Evolutionary conservation across 2,888 invertebrate species (phyloP), one percentile per base, ranked within the genome.

Genomic region (Agrochola litura): DNA sequence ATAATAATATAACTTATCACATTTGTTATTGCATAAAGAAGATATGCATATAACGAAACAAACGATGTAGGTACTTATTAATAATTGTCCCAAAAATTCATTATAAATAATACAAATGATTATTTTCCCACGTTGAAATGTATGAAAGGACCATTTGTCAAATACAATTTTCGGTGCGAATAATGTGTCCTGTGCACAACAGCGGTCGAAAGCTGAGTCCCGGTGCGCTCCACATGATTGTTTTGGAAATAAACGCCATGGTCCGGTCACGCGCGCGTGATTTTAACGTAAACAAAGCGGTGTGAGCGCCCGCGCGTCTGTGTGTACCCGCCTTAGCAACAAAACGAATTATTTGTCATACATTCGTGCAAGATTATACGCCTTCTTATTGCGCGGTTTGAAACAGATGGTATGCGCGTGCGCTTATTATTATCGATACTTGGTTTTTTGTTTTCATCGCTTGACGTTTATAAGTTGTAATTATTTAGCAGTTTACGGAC

Each of bases 211-310:
- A 89, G 87, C 85, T 86, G 90, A 88, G 89, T 89, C 89, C 88
- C 89, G 81, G 86, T 83, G 73, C 79, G 81, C 73, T 79, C 78
- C 81, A 86, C 78, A 86, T 87, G 90, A 90, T 93, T 96, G 95
- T 95, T 95, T 94, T 94, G 92, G 90, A 93, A 95, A 93, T 91
- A 93, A 90, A 90, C 89, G 90, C 90, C 86, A 83, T 84, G 91
- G 91, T 88, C 90, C 88, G 91, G 95, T 94, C 95, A 94, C 91
- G 95, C 95, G 96, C 93, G 93, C 96, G 96, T 96, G 96, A 93
- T 93, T 88, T 91, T 94, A 94, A 91, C 90, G 94, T 95, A 96
- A 96, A 96, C 96, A 95, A 75, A 67, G 73, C 77, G 61, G 25
- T 65, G 73, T 41, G 63, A 83, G 84, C 85, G 83, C 86, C 86